Evolutionary conservation across 2,888 invertebrate genomes (phyloP), one percentile per base, ranked within the genome.

Genomic region (Hemithea aestivaria): DNA sequence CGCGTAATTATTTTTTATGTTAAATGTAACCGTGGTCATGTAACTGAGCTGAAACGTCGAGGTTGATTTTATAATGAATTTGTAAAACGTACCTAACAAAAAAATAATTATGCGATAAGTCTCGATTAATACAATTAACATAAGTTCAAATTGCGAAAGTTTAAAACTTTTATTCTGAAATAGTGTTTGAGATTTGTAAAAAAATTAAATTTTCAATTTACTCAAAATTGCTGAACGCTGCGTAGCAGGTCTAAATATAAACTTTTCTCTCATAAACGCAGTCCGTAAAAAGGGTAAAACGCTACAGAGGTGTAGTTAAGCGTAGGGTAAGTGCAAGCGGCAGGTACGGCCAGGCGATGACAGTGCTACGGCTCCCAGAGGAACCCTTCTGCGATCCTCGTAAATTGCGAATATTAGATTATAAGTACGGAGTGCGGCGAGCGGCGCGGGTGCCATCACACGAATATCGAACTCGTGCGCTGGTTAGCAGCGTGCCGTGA

Each of bases 391-490:
- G 75, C 75, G 82, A 82, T 80, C 81, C 83, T 77, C 82, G 81
- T 84, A 83, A 84, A 85, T 85, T 85, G 82, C 80, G 80, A 83
- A 84, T 85, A 85, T 85, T 85, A 85, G 83, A 85, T 85, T 83
- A 85, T 84, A 84, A 85, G 83, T 82, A 77, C 79, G 77, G 75
- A 72, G 71, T 77, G 83, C 75, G 80, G 79, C 67, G 63, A 53
- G 45, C 40, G 42, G 44, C 51, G 51, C 66, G 54, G 80, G 81
- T 73, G 71, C 81, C 76, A 81, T 83, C 81, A 78, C 63, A 66
- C 66, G 73, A 78, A 76, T 74, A 75, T 78, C 78, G 74, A 80
- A 74, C 80, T 75, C 77, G 73, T 70, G 74, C 74, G 63, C 66
- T 66, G 66, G 62, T 77, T 77, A 73, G 70, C 76, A 66, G 45